These are phyloP conservation scores for Cuculus canorus DNA, from an alignment of 2,797 vertebrate species.

Conservation along the genomic window DNA sequence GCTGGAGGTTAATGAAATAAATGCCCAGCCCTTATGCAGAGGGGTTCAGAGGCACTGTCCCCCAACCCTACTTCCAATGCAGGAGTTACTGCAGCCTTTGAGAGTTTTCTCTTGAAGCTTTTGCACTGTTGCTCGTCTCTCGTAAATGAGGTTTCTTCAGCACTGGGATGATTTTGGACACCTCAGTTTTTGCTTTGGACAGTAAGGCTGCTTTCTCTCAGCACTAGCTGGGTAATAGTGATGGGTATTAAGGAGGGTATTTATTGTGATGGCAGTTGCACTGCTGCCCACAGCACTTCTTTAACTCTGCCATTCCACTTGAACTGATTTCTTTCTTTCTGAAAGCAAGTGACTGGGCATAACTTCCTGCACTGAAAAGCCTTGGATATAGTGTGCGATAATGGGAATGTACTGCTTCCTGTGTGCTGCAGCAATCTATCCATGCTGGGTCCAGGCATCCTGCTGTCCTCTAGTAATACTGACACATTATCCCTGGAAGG, in stretches of 20 bases:
- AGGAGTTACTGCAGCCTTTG: neutral
- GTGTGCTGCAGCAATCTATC: neutral
- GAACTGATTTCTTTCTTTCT: neutral
- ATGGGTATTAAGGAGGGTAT: neutral
- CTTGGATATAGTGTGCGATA: neutral
- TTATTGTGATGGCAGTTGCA: neutral
- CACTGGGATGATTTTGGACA: neutral
- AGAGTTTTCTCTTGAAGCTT: neutral
- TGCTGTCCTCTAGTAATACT: neutral
- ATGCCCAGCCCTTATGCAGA: fast-evolving
- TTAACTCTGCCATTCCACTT: neutral
- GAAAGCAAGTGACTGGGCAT: neutral
- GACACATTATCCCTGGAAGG: neutral
- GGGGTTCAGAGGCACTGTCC: neutral
- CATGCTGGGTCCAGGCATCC: neutral
- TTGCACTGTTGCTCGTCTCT: neutral
- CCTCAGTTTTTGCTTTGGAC: neutral
- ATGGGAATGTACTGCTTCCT: neutral
- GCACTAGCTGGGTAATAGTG: neutral
- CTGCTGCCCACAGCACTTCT: neutral
- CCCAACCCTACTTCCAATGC: fast-evolving
- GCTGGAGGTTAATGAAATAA: neutral
- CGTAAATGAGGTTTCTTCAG: neutral
- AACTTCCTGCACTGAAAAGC: neutral
- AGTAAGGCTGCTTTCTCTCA: neutral